These are phyloP conservation scores for Cosmopolites sordidus DNA, from an alignment of 2,888 invertebrate species.

Conservation along the genomic window DNA sequence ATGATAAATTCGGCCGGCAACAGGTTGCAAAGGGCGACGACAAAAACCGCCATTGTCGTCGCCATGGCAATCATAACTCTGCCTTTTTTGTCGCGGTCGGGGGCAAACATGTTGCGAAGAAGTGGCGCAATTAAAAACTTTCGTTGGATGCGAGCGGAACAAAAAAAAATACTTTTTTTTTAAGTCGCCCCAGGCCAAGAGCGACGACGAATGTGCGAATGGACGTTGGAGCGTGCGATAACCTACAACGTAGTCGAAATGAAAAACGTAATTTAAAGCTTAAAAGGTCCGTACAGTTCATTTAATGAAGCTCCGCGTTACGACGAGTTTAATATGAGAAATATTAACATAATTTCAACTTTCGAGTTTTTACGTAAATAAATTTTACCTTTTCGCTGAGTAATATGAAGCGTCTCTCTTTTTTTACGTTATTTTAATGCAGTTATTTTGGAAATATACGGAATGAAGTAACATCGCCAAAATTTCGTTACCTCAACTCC, in stretches of 20 bases:
- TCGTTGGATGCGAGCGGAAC: constrained; percentile 11
- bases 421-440: too few species aligned
- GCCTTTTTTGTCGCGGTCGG: constrained; percentile 12
- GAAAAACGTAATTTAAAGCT: constrained; percentile 11
- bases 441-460: too few species aligned
- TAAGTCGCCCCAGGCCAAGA: too few species aligned
- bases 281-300: constrained; percentile 6
- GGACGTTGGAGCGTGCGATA: not conserved
- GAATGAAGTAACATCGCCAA: too few species aligned
- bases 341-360: too few species aligned
- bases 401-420: too few species aligned
- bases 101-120: constrained; percentile 28
- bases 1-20: constrained; percentile 36
- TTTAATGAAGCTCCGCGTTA: constrained; percentile 3
- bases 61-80: constrained; percentile 32
- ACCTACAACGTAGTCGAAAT: constrained; percentile 6
- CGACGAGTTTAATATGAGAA: too few species aligned
- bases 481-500: too few species aligned
- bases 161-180: too few species aligned
- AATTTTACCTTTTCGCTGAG: too few species aligned
- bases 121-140: constrained; percentile 33
- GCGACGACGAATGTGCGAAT: too few species aligned
- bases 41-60: constrained; percentile 33
- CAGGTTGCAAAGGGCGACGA: constrained; percentile 34
- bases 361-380: too few species aligned